Conservation (phyloP, 2,888 invertebrate genomes). For the Saturnia pavonia region DNA sequence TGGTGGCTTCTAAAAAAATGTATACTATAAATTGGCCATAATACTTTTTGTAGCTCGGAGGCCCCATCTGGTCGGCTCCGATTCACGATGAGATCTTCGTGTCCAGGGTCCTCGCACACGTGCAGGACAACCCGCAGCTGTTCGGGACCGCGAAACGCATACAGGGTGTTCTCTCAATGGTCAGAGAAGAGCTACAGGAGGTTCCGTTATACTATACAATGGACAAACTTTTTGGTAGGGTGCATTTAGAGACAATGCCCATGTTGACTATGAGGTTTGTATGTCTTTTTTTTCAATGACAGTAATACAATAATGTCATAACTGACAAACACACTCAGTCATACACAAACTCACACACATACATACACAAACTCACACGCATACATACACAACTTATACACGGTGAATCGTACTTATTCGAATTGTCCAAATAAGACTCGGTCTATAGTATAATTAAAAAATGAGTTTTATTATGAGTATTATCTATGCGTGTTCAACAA, state of each 20-base stretch:
- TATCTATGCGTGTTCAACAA: too few species aligned
- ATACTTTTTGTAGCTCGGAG: constrained; percentile 85
- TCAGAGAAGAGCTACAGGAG: constrained; percentile 91
- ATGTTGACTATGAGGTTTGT: constrained; percentile 85
- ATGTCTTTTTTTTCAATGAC: neutral
- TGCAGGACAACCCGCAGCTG: constrained; percentile 64
- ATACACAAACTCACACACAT: too few species aligned
- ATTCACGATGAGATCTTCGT: constrained; percentile 93
- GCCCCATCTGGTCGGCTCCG: constrained; percentile 96
- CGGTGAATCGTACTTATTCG: too few species aligned
- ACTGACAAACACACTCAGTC: neutral
- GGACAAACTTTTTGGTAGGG: constrained; percentile 87
- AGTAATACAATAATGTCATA: too few species aligned
- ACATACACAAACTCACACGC: too few species aligned
- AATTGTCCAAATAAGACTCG: too few species aligned
- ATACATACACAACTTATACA: too few species aligned
- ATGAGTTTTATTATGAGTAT: too few species aligned
- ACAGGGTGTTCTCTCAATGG: constrained; percentile 89
- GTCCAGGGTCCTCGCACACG: constrained; percentile 80
- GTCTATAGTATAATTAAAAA: too few species aligned
- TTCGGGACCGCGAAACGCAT: constrained; percentile 89
- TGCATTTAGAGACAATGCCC: constrained; percentile 87
- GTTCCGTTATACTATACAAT: constrained; percentile 93
- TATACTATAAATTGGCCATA: neutral
- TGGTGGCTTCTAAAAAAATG: neutral